These are phyloP conservation scores for Spodoptera litura DNA, from an alignment of 1,140 invertebrate genomes.

Conservation along the genomic window DNA sequence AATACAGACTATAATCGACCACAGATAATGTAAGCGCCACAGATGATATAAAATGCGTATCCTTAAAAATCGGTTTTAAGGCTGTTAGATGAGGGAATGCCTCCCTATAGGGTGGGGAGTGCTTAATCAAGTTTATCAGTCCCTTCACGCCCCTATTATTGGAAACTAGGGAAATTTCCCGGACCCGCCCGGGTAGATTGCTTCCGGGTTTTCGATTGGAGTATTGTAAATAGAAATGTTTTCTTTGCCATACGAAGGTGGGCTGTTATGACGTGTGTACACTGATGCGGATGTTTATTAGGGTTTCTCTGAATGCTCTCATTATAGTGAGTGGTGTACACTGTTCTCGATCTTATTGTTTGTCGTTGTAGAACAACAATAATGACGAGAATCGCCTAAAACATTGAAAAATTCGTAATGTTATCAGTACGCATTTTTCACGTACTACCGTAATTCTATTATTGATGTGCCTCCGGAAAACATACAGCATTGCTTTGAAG, in stretches of 20 bases:
- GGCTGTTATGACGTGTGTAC: slow-evolving; percentile 11
- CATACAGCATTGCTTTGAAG: no score
- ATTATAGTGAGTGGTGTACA: background rate
- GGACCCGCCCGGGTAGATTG: slow-evolving; percentile 30
- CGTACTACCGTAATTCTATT: no score
- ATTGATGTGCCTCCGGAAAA: no score
- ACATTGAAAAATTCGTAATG: no score
- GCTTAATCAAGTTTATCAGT: slow-evolving; percentile 42
- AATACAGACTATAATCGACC: background rate
- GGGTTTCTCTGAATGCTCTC: background rate
- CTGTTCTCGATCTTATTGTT: no score
- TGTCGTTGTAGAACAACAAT: no score
- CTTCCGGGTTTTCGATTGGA: slow-evolving; percentile 39
- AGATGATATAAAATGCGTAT: slow-evolving; percentile 19
- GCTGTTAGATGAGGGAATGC: slow-evolving; percentile 1
- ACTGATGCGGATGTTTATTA: background rate
- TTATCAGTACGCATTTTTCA: no score
- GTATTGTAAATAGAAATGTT: slow-evolving; percentile 44
- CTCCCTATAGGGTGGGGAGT: slow-evolving; percentile 5
- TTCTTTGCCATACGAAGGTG: slow-evolving; percentile 38
- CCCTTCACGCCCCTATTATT: slow-evolving; percentile 34
- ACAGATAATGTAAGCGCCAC: background rate
- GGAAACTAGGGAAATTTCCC: slow-evolving; percentile 44
- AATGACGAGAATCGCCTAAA: no score
- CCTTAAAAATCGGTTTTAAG: slow-evolving; percentile 49